Conservation (phyloP, 2,113 vertebrate species). For the Leuciscus idus region DNA sequence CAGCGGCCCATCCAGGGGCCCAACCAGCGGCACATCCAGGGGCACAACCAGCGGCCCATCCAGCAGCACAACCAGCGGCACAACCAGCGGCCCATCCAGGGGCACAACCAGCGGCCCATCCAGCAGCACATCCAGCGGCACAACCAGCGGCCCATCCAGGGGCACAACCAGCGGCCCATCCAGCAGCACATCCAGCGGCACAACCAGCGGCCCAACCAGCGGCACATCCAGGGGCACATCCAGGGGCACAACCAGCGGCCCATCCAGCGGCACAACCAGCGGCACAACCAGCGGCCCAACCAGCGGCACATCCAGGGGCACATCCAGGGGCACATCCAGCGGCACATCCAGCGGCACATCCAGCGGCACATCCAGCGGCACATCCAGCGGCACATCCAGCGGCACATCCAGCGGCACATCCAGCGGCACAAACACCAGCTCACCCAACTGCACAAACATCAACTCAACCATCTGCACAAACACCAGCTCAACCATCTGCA, state of each 20-base stretch:
- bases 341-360: no score
- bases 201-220: accelerated
- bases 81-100: not conserved
- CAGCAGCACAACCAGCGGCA: not conserved
- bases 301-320: accelerated
- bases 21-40: not conserved
- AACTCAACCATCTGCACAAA: not conserved
- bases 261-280: no score
- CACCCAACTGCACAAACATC: not conserved
- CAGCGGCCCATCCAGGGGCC: accelerated
- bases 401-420: accelerated
- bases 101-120: not conserved
- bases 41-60: not conserved
- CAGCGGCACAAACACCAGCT: no score
- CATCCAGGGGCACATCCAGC: accelerated
- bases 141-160: accelerated
- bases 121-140: accelerated
- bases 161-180: not conserved
- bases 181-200: not conserved
- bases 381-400: accelerated
- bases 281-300: no score
- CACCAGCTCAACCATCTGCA: accelerated
- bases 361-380: accelerated
- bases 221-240: accelerated
- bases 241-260: accelerated